Evolutionary conservation across 30 jellyfish, hydroid and myxozoan species (phyloP).

Genomic region (Hydractinia echinata): DNA sequence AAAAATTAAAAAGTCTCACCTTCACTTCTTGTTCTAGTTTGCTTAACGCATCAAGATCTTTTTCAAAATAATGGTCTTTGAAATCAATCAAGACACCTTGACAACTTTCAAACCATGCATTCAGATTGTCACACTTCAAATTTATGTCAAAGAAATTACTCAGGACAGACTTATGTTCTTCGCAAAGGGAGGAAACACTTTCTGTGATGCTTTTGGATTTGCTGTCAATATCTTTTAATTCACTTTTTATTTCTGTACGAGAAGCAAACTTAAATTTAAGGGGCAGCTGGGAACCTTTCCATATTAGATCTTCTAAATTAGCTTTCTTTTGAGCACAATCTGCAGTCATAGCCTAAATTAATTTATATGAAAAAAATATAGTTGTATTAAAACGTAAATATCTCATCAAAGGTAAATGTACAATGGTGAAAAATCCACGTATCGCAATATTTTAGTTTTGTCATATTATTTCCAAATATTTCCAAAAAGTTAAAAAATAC

Average conservation of each 20-base stretch:
- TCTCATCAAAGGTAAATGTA: too few species aligned
- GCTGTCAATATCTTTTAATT: slow-evolving; percentile 48
- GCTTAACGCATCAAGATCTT: background rate
- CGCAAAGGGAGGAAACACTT: background rate
- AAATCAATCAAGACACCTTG: background rate
- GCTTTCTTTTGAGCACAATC: slow-evolving; percentile 34
- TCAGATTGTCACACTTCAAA: background rate
- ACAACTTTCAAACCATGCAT: slow-evolving; percentile 6
- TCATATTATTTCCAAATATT: too few species aligned
- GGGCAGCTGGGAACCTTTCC: slow-evolving; percentile 88
- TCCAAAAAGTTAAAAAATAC: too few species aligned
- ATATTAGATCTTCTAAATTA: slow-evolving; percentile 57
- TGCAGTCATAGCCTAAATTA: too few species aligned
- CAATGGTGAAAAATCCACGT: too few species aligned
- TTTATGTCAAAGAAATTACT: background rate
- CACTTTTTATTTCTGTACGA: slow-evolving; percentile 46
- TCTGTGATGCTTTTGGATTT: slow-evolving; percentile 30
- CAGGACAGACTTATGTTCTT: background rate
- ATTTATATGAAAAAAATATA: too few species aligned
- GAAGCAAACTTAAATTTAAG: slow-evolving; percentile 50
- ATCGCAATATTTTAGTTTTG: too few species aligned
- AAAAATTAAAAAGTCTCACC: background rate
- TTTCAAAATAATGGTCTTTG: slow-evolving; percentile 1
- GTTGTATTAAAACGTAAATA: too few species aligned
- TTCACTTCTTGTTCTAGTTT: background rate